phyloP scores from a whole-genome alignment of 1,140 invertebrate genomes.

The Sycobia sp. region DNA sequence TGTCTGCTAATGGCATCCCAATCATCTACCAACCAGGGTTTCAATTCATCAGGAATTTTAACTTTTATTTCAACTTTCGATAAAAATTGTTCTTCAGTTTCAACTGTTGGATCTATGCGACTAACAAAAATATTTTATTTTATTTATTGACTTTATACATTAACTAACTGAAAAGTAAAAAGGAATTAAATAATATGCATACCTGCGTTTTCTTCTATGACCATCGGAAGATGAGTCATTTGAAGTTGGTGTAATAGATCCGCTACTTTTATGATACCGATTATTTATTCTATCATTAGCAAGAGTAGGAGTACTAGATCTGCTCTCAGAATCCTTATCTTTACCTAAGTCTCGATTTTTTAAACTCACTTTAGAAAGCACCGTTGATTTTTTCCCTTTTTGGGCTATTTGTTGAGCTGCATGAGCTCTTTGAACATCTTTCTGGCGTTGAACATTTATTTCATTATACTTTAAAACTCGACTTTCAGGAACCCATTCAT shows the following conservation, averaged over 20 bases:
- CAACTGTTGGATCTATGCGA: slow-evolving; percentile 69
- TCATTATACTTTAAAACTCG: slow-evolving; percentile 93
- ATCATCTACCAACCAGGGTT: slow-evolving; percentile 92
- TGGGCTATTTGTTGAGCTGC: slow-evolving; percentile 61
- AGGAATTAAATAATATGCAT: slow-evolving; percentile 10
- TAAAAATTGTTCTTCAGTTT: slow-evolving; percentile 79
- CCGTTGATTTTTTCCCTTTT: slow-evolving; percentile 52
- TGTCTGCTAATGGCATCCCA: slow-evolving; percentile 91
- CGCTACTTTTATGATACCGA: slow-evolving; percentile 47
- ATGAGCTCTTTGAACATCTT: slow-evolving; percentile 85
- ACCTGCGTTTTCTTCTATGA: slow-evolving; percentile 58
- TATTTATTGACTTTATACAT: slow-evolving; percentile 2
- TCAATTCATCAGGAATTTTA: slow-evolving; percentile 92
- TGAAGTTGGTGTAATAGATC: slow-evolving; percentile 54
- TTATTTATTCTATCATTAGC: slow-evolving; percentile 48
- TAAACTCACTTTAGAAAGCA: slow-evolving; percentile 52
- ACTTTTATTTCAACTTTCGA: slow-evolving; percentile 86
- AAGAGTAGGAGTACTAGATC: slow-evolving; percentile 68
- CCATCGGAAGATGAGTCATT: slow-evolving; percentile 56
- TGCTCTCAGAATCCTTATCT: slow-evolving; percentile 65
- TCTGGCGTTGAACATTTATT: slow-evolving; percentile 86
- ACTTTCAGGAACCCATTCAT: slow-evolving; percentile 96
- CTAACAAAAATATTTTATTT: slow-evolving; percentile 47
- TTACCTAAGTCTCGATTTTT: slow-evolving; percentile 44
- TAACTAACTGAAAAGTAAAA: slow-evolving; percentile 10